Base-by-base conservation (phyloP, 1,140 invertebrate species). In the Zaprionus vittiger region DNA sequence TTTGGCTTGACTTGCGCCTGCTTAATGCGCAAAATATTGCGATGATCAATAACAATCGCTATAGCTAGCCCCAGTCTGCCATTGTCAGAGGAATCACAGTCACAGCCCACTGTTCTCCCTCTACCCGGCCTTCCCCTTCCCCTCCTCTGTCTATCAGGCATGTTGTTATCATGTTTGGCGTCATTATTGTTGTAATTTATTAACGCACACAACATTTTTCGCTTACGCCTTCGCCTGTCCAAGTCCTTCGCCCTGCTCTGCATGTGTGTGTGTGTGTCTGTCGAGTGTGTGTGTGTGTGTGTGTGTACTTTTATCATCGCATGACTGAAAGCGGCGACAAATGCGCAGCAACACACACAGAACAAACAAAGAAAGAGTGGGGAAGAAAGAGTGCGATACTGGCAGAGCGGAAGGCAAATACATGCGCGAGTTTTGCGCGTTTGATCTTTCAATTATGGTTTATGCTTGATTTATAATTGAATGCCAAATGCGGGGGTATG, bases 171-270 rank as follows among this genome's bases (percentile, higher is more conserved):
- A 90, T 87, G 84, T 90, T 85, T 81, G 85, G 85, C 79, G 85
- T 87, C 84, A 87, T 87, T 87, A 87, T 87, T 87, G 84, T 87
- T 87, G 84, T 87, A 87, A 90, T 87, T 87, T 87, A 87, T 87
- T 87, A 85, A 76, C 85, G 83, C 84, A 90, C 78, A 77, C 61
- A 83, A 80, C 84, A 84, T 87, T 87, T 86, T 86, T 83, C 81
- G 83, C 81, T 89, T 80, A 69, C 81, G 80, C 79, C 73, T 71
- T 83, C 67, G 69, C 60, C 60, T 67, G 49, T 64, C 47, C 54
- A 47, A 54, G 20, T 44, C 44, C 20, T 26, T 65, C 54, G 38
- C 64, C 52, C 41, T 52, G 20, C 9, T 12, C 0, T 59, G 14
- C 59, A 5, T 54, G 31, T 73, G 28, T 54, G 31, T 17, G 20